Evolutionary conservation across 1,140 invertebrate genomes (phyloP).

Genomic region (Melitaea cinxia): DNA sequence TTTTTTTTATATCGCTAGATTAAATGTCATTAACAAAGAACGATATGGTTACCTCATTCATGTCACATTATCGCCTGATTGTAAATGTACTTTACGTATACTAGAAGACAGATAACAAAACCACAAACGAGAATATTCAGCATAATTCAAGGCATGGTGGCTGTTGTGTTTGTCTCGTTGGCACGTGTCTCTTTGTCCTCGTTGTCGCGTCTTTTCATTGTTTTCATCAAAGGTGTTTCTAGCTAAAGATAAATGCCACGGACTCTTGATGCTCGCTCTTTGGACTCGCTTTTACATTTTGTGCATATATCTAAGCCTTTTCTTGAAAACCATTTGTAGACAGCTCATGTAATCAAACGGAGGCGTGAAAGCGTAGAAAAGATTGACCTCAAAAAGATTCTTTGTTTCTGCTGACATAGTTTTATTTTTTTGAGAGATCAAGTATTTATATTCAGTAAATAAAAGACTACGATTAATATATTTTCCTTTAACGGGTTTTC

Average conservation of each 20-base stretch:
- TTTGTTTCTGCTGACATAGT: neutral
- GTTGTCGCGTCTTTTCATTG: conserved; percentile 20
- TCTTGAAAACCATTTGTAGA: conserved; percentile 17
- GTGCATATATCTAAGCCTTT: conserved; percentile 21
- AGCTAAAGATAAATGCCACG: conserved; percentile 22
- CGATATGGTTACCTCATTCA: too few relatives aligned
- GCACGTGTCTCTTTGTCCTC: conserved; percentile 8
- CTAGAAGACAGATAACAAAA: neutral
- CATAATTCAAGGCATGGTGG: conserved; percentile 21
- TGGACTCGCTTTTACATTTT: conserved; percentile 12
- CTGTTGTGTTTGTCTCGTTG: conserved; percentile 9
- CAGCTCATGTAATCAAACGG: conserved; percentile 23
- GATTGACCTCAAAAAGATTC: conserved; percentile 18
- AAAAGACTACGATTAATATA: neutral
- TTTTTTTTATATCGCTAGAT: too few relatives aligned
- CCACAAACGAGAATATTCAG: neutral
- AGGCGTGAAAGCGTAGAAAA: conserved; percentile 7
- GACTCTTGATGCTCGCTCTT: conserved; percentile 12
- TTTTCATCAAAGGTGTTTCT: conserved; percentile 20
- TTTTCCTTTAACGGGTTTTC: too few relatives aligned
- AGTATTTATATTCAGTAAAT: neutral
- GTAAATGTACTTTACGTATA: neutral
- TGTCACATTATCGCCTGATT: too few relatives aligned
- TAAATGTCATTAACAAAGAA: too few relatives aligned
- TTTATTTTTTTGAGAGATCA: neutral